These are phyloP conservation scores for Caenorhabditis latens DNA, from an alignment of 1,140 invertebrate species.

Conservation along the genomic window DNA sequence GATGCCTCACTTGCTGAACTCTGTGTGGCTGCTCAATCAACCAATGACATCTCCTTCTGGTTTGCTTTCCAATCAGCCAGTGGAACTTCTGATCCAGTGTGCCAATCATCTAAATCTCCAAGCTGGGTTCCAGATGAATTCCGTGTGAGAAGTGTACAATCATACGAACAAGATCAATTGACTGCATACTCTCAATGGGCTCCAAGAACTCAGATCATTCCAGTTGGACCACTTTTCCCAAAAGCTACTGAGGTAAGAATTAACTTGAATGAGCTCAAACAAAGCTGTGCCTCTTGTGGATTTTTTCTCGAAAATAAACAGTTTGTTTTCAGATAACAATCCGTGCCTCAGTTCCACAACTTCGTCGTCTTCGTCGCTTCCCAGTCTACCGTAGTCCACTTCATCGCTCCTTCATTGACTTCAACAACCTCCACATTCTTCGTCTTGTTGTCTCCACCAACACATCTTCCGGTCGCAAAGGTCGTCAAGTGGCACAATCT, in stretches of 20 bases:
- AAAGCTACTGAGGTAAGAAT: slow-evolving; percentile 55
- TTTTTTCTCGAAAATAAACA: too few species aligned
- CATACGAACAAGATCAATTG: slow-evolving; percentile 33
- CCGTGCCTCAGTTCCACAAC: slow-evolving; percentile 58
- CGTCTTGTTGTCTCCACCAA: slow-evolving; percentile 49
- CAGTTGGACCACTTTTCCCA: slow-evolving; percentile 55
- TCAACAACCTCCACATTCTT: slow-evolving; percentile 49
- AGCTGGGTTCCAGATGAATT: slow-evolving; percentile 32
- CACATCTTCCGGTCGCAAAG: slow-evolving; percentile 8
- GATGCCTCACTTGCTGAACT: slow-evolving; percentile 54
- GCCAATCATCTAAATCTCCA: slow-evolving; percentile 27
- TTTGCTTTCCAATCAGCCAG: slow-evolving; percentile 54
- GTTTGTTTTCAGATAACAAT: slow-evolving; percentile 38
- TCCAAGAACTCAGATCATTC: slow-evolving; percentile 57
- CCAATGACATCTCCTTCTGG: slow-evolving; percentile 54
- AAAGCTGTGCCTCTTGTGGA: not conserved
- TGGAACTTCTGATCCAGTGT: slow-evolving; percentile 51
- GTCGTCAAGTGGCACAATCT: slow-evolving; percentile 40
- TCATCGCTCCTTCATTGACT: slow-evolving; percentile 19
- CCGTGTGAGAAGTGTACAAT: slow-evolving; percentile 51
- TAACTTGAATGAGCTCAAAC: not conserved
- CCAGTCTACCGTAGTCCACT: slow-evolving; percentile 56
- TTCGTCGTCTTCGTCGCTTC: slow-evolving; percentile 57
- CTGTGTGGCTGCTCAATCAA: slow-evolving; percentile 48
- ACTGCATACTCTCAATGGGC: slow-evolving; percentile 51